phyloP scores from a whole-genome alignment of 1,140 invertebrate species.

The Idris sp. region DNA sequence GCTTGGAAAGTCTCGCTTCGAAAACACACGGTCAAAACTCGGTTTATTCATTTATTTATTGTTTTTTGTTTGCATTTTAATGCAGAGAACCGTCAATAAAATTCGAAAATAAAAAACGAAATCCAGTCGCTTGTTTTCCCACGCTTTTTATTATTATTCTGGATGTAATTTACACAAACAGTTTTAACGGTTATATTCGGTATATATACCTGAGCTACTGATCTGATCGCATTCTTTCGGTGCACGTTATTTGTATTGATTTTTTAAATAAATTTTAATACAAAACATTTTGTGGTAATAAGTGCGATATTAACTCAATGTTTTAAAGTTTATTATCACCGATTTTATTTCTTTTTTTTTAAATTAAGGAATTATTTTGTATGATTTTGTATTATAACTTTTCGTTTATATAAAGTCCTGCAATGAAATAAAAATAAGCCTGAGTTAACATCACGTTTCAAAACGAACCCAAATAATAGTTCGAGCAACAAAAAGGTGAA shows the following conservation, averaged over 20 bases:
- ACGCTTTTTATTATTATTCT: slow-evolving; percentile 72
- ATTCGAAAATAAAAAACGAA: too few species aligned
- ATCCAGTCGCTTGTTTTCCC: slow-evolving; percentile 12
- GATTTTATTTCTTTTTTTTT: not conserved
- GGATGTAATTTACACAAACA: slow-evolving; percentile 67
- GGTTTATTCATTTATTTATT: too few species aligned
- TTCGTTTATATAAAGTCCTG: too few species aligned
- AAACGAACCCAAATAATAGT: not conserved
- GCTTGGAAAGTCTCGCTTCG: slow-evolving; percentile 18
- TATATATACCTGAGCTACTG: slow-evolving; percentile 66
- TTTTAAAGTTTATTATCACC: too few species aligned
- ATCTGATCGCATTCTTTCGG: slow-evolving; percentile 71
- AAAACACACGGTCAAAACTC: too few species aligned
- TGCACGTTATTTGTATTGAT: slow-evolving; percentile 36
- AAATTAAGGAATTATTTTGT: not conserved
- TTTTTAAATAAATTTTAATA: too few species aligned
- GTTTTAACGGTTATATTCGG: too few species aligned
- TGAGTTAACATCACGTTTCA: slow-evolving; percentile 37
- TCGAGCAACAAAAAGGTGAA: too few species aligned
- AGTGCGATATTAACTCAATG: slow-evolving; percentile 33
- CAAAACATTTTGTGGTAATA: not conserved
- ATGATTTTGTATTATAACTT: too few species aligned
- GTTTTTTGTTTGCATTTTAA: too few species aligned
- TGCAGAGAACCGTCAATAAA: too few species aligned
- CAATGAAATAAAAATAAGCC: not conserved